Evolutionary conservation across 2,113 vertebrate species (phyloP), one percentile per base, ranked within the genome.

Genomic region (Suncus etruscus): DNA sequence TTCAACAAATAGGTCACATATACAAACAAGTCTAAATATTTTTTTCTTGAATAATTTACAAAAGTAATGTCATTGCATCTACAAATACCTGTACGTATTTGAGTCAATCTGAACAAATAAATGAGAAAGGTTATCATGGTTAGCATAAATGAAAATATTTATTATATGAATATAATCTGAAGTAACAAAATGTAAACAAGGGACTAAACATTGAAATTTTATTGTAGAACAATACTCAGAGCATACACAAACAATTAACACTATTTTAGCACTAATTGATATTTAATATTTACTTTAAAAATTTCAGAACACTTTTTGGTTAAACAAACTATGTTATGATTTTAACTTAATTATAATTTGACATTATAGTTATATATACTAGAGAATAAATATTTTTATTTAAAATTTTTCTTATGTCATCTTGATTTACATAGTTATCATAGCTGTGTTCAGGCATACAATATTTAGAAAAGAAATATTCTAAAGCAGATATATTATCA

Each of bases 11-110:
- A 90, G 77, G 94, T 89, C 79, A 86, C 77, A 90, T 89, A 84
- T 73, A 91, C 86, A 95, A 94, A 91, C 86, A 95, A 94, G 72
- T 90, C 72, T 83, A 75, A 95, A 94, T 80, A 90, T 80, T 93
- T 93, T 91, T 94, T 91, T 79, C 31, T 84, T 68, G 51, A 66
- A 75, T 77, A 78, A 78, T 83, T 94, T 81, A 54, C 90, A 90
- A 90, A 91, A 77, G n/a, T 58, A 91, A 83, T 61, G 27, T 80
- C 83, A 83, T 15, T 83, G 6, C 14, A 77, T 61, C 4, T 61
- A 61, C 22, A 61, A 20, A 22, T 61, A 54, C 18, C 12, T 54
- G 54, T 54, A 16, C 14, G 11, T 14, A 54, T 94, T 91, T 93
- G 95, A 90, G 76, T 94, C 90, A 95, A 90, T 68, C 48, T 88